Evolutionary conservation across 1,140 invertebrate genomes (phyloP).

Genomic region (Tribolium castaneum): DNA sequence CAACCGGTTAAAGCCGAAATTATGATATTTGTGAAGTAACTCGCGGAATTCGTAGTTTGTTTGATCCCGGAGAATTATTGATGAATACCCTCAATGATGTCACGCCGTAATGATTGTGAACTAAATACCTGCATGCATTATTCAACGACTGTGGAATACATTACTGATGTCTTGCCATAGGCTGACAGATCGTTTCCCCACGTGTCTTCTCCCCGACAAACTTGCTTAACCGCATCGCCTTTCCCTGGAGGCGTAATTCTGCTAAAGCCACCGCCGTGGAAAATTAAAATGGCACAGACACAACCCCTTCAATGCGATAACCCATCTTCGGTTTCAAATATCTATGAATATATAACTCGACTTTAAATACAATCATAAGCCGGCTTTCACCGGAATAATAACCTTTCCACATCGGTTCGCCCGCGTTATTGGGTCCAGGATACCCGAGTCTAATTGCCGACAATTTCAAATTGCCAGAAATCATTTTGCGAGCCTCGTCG

Average conservation of each 20-base stretch:
- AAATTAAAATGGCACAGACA: slow-evolving; percentile 45
- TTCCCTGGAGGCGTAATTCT: slow-evolving; percentile 39
- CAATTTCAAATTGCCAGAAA: slow-evolving; percentile 6
- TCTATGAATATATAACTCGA: slow-evolving; percentile 31
- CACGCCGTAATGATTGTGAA: slow-evolving; percentile 31
- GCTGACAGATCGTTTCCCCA: slow-evolving; percentile 41
- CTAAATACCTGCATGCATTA: slow-evolving; percentile 32
- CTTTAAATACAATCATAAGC: slow-evolving; percentile 34
- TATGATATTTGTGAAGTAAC: background rate
- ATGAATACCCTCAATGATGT: slow-evolving; percentile 27
- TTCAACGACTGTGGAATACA: slow-evolving; percentile 33
- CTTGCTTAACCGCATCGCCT: slow-evolving; percentile 37
- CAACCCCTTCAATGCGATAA: slow-evolving; percentile 31
- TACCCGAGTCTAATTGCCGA: background rate
- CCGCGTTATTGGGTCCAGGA: background rate
- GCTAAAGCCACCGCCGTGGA: slow-evolving; percentile 42
- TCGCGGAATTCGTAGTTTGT: background rate
- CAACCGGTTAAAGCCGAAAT: background rate
- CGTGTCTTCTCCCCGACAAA: slow-evolving; percentile 26
- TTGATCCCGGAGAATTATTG: slow-evolving; percentile 18
- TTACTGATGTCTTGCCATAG: slow-evolving; percentile 33
- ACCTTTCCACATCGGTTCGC: slow-evolving; percentile 9
- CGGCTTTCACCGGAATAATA: background rate
- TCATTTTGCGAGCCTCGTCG: background rate
- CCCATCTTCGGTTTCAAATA: slow-evolving; percentile 33